These are phyloP conservation scores for Pyrocephalus nanus DNA, from an alignment of 2,797 vertebrate species.

Conservation along the genomic window DNA sequence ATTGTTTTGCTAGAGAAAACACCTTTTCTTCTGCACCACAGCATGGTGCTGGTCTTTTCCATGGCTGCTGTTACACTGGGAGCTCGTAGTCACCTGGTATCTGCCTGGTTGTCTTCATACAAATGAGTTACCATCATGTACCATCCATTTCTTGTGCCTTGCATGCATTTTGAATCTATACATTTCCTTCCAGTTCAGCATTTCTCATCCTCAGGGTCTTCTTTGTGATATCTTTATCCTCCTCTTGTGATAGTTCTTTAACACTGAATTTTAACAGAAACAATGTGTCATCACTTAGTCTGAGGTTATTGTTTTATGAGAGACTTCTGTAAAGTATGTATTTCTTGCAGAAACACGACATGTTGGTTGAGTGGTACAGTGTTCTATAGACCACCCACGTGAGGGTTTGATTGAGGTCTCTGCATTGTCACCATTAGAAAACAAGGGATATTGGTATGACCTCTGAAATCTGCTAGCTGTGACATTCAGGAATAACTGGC, in stretches of 20 bases:
- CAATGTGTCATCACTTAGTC: neutral
- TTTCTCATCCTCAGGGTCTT: neutral
- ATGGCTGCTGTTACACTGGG: neutral
- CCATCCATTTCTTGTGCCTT: neutral
- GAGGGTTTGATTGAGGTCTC: neutral
- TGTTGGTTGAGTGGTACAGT: neutral
- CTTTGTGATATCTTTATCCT: neutral
- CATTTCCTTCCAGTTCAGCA: neutral
- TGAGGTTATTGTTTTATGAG: neutral
- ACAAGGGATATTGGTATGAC: neutral
- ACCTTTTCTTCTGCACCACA: neutral
- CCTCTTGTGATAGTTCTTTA: neutral
- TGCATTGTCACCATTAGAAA: neutral
- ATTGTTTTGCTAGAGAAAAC: neutral
- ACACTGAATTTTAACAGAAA: neutral
- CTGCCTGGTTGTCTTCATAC: neutral
- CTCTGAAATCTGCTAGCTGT: neutral
- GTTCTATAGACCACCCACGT: accelerated
- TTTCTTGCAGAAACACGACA: neutral
- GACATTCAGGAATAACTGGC: neutral
- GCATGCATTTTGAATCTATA: neutral
- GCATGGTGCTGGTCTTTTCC: neutral
- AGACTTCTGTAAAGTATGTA: neutral
- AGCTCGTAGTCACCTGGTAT: neutral
- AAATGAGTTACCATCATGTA: neutral